Base-by-base conservation (phyloP, 1,140 invertebrate genomes). In the Pseudomyrmex sp. region DNA sequence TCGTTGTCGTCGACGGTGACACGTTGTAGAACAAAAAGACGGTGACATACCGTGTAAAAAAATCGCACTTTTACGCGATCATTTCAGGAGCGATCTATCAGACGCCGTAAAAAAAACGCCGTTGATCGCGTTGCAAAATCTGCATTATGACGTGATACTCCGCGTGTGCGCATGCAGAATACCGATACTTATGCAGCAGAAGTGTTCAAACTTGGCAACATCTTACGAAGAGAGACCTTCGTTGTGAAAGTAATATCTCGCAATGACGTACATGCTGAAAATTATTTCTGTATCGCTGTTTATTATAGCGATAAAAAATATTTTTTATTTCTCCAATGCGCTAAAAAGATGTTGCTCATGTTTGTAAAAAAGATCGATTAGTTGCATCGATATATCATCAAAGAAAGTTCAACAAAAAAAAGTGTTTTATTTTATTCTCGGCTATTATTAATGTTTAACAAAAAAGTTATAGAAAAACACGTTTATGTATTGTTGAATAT, bases 161-260 rank as follows among this genome's bases (percentile, higher is more conserved):
- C 18, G 23, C 44, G n/a, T 54, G 7, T 20, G 20, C 26, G 44
- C 5, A 65, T 18, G 50, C 12, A 61, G 58, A 77, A 56, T 56
- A 65, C 15, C 23, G 35, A 73, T 18, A 23, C 35, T 50, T 52
- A 15, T 12, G n/a, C 26, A 13, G 15, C 46, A 46, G 74, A 56
- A 18, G 18, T 18, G 13, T 10, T 23, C 61, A 68, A 46, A 15
- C 50, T 69, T 56, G 63, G 20, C 75, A 69, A 10, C 63, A 0
- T 18, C 50, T 46, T 12, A 46, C 13, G 35, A 35, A 35, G 35
- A 35, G 35, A 77, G 35, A 23, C 52, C 75, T 58, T 69, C 35
- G 23, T 44, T n/a, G 61, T 35, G 61, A 52, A 76, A 65, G 59
- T 52, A 75, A 63, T 44, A 35, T n/a, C n/a, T 65, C 12, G 59